Evolutionary conservation across 2,888 invertebrate genomes (phyloP).

Genomic region (Cheilosia scutellata): DNA sequence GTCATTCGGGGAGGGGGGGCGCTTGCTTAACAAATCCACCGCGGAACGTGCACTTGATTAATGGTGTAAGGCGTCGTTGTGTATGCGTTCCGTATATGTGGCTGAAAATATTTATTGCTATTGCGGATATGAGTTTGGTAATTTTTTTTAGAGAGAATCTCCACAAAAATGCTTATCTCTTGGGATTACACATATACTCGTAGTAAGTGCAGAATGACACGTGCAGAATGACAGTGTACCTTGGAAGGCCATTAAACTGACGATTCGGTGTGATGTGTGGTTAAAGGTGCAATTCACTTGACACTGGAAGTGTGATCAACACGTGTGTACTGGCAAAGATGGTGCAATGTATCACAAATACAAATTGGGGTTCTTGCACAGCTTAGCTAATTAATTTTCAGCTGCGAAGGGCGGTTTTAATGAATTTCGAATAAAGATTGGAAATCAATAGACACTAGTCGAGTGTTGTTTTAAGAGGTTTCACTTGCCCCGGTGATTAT

Average conservation of each 20-base stretch:
- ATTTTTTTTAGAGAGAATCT: slow-evolving; percentile 32
- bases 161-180: slow-evolving; percentile 53
- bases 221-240: slow-evolving; percentile 50
- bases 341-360: slow-evolving; percentile 57
- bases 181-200: slow-evolving; percentile 45
- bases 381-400: slow-evolving; percentile 51
- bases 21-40: slow-evolving; percentile 23
- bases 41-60: slow-evolving; percentile 55
- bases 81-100: neutral
- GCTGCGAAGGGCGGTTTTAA: slow-evolving; percentile 1
- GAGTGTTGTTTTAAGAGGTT: slow-evolving; percentile 2
- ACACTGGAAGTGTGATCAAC: slow-evolving; percentile 74
- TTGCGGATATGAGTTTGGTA: slow-evolving; percentile 7
- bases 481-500: neutral
- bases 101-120: slow-evolving; percentile 25
- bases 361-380: neutral
- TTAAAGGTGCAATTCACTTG: slow-evolving; percentile 73
- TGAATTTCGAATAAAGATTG: neutral
- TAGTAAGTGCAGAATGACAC: slow-evolving; percentile 63
- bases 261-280: slow-evolving; percentile 16
- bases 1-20: slow-evolving; percentile 45
- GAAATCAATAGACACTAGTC: neutral
- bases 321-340: slow-evolving; percentile 63
- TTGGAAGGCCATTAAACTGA: slow-evolving; percentile 40
- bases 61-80: slow-evolving; percentile 41